Evolutionary conservation across 2,113 vertebrate species (phyloP).

Genomic region (Triplophysa tibetana): DNA sequence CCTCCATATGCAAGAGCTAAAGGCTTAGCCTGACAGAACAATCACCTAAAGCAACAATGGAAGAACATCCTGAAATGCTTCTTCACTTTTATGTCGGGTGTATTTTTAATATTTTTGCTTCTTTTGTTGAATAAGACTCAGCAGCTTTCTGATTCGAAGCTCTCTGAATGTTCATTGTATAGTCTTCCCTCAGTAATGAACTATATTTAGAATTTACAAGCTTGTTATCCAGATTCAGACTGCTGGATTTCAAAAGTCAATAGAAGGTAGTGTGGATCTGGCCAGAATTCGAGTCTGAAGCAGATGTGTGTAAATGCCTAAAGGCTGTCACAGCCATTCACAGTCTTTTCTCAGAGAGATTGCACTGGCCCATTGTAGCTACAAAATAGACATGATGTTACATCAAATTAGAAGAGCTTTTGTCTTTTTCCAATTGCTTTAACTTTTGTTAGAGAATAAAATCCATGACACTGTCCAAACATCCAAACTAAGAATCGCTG

Average conservation of each 20-base stretch:
- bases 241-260: slow-evolving; percentile 9
- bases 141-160: neutral
- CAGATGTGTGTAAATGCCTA: slow-evolving; percentile 11
- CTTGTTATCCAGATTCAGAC: slow-evolving; percentile 14
- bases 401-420: neutral
- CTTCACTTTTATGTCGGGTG: slow-evolving; percentile 4
- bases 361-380: neutral
- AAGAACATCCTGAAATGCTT: slow-evolving; percentile 32
- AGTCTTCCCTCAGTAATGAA: neutral
- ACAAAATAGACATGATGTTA: neutral
- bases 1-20: slow-evolving; percentile 42
- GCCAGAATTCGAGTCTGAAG: slow-evolving; percentile 14
- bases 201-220: slow-evolving; percentile 32
- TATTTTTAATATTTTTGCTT: slow-evolving; percentile 10
- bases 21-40: slow-evolving; percentile 47
- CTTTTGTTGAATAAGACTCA: slow-evolving; percentile 6
- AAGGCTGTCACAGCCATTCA: neutral
- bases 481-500: slow-evolving; percentile 25
- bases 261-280: slow-evolving; percentile 9
- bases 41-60: slow-evolving; percentile 34
- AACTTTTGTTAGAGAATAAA: slow-evolving; percentile 5
- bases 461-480: neutral
- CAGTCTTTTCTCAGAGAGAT: neutral
- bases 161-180: slow-evolving; percentile 12
- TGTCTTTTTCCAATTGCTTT: neutral